Evolutionary conservation across 2,113 vertebrate species (phyloP).

Genomic region (Oncorhynchus gorbuscha): DNA sequence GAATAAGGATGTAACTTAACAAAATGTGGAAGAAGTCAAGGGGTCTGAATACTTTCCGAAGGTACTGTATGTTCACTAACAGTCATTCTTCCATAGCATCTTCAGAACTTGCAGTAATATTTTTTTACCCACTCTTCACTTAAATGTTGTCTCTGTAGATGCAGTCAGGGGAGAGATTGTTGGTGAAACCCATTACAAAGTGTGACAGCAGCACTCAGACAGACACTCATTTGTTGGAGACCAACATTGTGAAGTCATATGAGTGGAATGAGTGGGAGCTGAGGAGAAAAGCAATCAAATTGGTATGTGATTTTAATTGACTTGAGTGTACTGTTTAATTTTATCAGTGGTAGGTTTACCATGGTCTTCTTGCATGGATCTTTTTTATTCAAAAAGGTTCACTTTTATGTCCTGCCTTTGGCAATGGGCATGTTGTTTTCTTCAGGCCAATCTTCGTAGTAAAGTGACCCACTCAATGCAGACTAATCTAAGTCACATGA

Average conservation of each 20-base stretch:
- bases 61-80: no score
- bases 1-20: no score
- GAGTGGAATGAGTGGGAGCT: slow-evolving; percentile 98
- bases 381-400: not conserved
- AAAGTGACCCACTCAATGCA: slow-evolving; percentile 83
- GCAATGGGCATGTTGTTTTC: not conserved
- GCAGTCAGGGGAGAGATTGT: slow-evolving; percentile 57
- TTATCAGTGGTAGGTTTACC: not conserved
- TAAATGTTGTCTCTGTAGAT: slow-evolving; percentile 64
- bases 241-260: slow-evolving; percentile 80
- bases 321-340: not conserved
- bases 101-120: not conserved
- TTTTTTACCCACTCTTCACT: not conserved
- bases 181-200: slow-evolving; percentile 66
- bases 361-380: not conserved
- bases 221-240: slow-evolving; percentile 85
- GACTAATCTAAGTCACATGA: slow-evolving; percentile 87
- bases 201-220: slow-evolving; percentile 85
- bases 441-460: slow-evolving; percentile 82
- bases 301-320: slow-evolving; percentile 72
- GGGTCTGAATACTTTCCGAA: no score
- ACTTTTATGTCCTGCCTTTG: not conserved
- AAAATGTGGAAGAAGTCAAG: no score
- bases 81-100: not conserved
- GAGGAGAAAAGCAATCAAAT: slow-evolving; percentile 87